Percentiles rank a stretch among this genome's conserved stretches.
These are phyloP conservation scores for Cinclus cinclus DNA, from an alignment of 2,113 vertebrate species.

Conservation along the genomic window DNA sequence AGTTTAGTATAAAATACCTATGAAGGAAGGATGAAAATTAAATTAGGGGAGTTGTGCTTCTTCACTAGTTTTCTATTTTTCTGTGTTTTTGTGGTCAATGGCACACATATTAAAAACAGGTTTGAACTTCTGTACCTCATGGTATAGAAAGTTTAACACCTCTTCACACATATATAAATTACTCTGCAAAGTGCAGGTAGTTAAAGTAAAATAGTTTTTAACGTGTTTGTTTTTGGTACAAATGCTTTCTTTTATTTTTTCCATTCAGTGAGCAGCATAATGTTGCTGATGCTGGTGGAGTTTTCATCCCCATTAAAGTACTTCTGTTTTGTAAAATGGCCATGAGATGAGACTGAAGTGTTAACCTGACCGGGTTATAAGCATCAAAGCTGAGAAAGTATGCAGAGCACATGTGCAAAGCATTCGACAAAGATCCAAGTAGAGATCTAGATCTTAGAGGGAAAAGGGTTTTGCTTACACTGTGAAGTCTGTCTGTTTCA, in stretches of 20 bases:
- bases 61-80: not conserved
- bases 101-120: not conserved
- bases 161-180: not conserved
- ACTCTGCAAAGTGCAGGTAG: not conserved
- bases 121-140: not conserved
- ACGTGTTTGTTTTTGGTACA: rapidly evolving
- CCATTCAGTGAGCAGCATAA: not conserved
- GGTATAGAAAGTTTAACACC: not conserved
- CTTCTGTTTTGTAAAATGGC: not conserved
- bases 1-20: not conserved
- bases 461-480: not conserved
- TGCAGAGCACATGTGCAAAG: not conserved
- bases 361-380: not conserved
- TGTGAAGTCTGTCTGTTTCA: not conserved
- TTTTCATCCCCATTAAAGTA: not conserved
- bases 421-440: not conserved
- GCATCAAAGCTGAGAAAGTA: not conserved
- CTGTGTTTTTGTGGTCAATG: not conserved
- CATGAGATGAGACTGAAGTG: not conserved
- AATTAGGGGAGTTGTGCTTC: not conserved
- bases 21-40: not conserved
- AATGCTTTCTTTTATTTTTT: not conserved
- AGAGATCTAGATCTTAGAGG: not conserved
- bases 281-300: not conserved
- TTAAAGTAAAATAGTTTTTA: not conserved